Evolutionary conservation across 1,140 invertebrate species (phyloP).

Genomic region (Magallana ariakensis): DNA sequence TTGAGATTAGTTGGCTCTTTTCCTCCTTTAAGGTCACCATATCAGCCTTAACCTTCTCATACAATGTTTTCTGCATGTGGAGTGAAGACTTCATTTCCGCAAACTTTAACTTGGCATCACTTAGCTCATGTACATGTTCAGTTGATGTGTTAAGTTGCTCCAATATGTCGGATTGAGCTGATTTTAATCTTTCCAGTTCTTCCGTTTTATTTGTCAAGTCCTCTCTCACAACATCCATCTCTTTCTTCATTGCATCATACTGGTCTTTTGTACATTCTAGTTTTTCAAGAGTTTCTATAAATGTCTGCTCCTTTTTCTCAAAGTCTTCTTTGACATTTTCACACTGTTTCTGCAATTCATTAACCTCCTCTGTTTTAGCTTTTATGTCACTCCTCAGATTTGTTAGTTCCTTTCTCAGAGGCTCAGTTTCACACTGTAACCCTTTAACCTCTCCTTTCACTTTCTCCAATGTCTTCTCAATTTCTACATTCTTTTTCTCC

Average conservation of each 20-base stretch:
- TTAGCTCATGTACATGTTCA: conserved; percentile 39
- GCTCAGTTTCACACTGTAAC: background rate
- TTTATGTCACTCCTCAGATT: conserved; percentile 1
- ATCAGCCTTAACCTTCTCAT: conserved; percentile 58
- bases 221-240: background rate
- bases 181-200: conserved; percentile 37
- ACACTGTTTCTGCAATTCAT: conserved; percentile 42
- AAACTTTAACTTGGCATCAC: conserved; percentile 46
- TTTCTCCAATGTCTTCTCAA: background rate
- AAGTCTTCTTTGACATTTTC: conserved; percentile 36
- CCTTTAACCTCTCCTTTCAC: background rate
- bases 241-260: conserved; percentile 11
- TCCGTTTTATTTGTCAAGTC: conserved; percentile 14
- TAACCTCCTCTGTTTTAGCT: conserved; percentile 42
- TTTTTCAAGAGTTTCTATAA: conserved; percentile 41
- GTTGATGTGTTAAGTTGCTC: conserved; percentile 32
- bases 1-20: background rate
- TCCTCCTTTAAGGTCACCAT: background rate
- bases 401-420: background rate
- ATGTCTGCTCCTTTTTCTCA: conserved; percentile 25
- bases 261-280: conserved; percentile 38
- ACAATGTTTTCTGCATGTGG: conserved; percentile 60
- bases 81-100: conserved; percentile 60
- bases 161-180: background rate
- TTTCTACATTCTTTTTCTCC: conserved; percentile 38